A percentile compares a stretch with the other conserved stretches of the same genome.
These are phyloP conservation scores for Ceyx cyanopectus DNA, from an alignment of 2,113 vertebrate species.

Conservation along the genomic window DNA sequence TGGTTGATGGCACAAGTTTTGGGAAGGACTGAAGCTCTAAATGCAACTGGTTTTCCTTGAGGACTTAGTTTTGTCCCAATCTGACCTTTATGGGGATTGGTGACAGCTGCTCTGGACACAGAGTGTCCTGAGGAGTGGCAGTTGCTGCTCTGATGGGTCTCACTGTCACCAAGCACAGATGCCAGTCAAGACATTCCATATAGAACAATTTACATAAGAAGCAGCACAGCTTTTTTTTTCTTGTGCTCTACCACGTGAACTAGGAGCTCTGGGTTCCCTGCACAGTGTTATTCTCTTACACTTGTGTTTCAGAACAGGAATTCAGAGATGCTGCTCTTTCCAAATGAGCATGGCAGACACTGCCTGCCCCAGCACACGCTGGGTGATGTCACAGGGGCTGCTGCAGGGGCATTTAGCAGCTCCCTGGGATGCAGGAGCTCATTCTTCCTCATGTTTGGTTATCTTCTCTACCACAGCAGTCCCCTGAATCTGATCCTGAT, in stretches of 20 bases:
- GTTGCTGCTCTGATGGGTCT: not conserved
- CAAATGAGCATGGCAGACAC: not conserved
- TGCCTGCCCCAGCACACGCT: not conserved
- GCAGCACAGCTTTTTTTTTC: not conserved
- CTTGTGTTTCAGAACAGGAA: not conserved
- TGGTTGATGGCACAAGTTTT: not conserved
- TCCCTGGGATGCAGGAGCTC: not conserved
- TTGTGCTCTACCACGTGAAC: not conserved
- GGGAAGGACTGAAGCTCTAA: not conserved
- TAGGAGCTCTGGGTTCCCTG: not conserved
- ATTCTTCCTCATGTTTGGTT: not conserved
- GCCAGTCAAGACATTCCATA: not conserved
- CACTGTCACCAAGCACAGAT: not conserved
- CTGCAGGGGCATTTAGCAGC: not conserved
- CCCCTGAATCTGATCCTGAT: not conserved
- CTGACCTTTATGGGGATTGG: constrained; percentile 31
- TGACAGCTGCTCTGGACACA: constrained; percentile 58
- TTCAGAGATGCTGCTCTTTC: not conserved
- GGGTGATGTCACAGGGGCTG: not conserved
- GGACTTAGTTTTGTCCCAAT: constrained; percentile 33
- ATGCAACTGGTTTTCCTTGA: not conserved
- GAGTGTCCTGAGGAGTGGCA: constrained; percentile 4
- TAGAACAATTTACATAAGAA: not conserved
- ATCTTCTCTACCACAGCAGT: not conserved
- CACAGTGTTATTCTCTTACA: not conserved